Percentiles rank a stretch among this genome's conserved stretches.
Evolutionary conservation across 2,888 invertebrate species (phyloP).

Genomic region (Lordiphosa fenestrarum): DNA sequence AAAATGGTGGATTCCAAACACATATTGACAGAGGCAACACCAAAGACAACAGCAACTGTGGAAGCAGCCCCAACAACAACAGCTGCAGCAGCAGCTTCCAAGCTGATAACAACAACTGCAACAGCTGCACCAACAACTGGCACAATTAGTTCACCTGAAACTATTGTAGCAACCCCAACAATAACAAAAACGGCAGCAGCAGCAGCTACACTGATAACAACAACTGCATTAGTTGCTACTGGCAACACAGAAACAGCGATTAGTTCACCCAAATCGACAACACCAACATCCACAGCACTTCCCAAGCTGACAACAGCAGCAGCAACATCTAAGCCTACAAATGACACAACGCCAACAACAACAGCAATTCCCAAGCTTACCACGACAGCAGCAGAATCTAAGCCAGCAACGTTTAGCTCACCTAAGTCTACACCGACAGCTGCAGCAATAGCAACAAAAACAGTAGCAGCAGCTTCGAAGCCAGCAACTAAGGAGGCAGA

Average conservation of each 20-base stretch:
- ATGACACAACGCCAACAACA: not conserved
- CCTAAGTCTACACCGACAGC: constrained; percentile 3
- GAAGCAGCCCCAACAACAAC: not conserved
- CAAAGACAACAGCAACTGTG: constrained; percentile 7
- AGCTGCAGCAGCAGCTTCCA: not conserved
- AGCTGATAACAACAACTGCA: not conserved
- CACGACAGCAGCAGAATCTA: not conserved
- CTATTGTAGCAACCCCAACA: not conserved
- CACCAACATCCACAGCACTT: constrained; percentile 13
- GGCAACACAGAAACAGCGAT: no score
- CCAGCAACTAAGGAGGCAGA: constrained; percentile 6
- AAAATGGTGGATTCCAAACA: no score
- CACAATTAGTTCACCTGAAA: constrained; percentile 1
- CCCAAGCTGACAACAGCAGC: constrained; percentile 11
- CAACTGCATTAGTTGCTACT: not conserved
- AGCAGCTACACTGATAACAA: not conserved
- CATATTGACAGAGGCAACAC: constrained; percentile 1
- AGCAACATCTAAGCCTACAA: constrained; percentile 4
- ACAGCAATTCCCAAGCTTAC: constrained; percentile 5
- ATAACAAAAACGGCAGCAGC: constrained; percentile 13
- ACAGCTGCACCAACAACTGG: no score
- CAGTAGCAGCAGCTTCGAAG: constrained; percentile 20
- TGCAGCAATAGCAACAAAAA: constrained; percentile 23
- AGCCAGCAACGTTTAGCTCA: not conserved
- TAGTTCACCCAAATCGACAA: not conserved